Evolutionary conservation across 2,113 vertebrate species (phyloP), one percentile per base, ranked within the genome.

Genomic region (Pseudonaja textilis): DNA sequence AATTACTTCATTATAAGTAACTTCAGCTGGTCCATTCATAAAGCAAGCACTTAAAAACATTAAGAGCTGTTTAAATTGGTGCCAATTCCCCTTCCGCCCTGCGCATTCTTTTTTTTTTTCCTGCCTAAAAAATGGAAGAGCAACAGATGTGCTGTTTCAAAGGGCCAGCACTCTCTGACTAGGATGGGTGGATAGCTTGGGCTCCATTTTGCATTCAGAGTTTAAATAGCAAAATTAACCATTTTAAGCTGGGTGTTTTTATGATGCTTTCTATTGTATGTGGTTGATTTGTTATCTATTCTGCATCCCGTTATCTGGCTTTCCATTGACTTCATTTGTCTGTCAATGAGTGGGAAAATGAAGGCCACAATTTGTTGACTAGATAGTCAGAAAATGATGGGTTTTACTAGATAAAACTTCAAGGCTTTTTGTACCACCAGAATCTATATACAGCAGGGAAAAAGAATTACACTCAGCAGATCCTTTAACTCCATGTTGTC

Each of bases 1-100:
- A 97, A 97, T 97, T 86, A 97, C 95, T 95, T 96, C 97, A 97
- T 97, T 97, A 97, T 94, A 96, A 96, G 96, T 96, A 97, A 97
- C 96, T 96, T 97, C 96, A 97, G 96, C 96, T 97, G 96, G 97
- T 95, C 96, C 95, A 96, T 97, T 97, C 96, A 97, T 96, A 96
- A 97, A 97, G 95, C 96, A 95, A 97, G 96, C 96, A 94, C 95
- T 95, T 96, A 14, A 57, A 0, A 0, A 5, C 25, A 22, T n/a
- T n/a, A 39, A 20, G 87, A 96, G 95, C 95, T 93, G 85, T 95
- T 92, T 96, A 94, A 96, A 97, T 97, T 96, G 95, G 93, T 95
- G 34, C 96, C 3, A 0, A 94, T 95, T 95, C 90, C 95, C 93
- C 34, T 87, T 95, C 0, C 0, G 91, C 96, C 95, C 90, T 95